Evolutionary conservation across 2,797 vertebrate genomes (phyloP), one percentile per base, ranked within the genome.

Genomic region (Gastrophryne carolinensis): DNA sequence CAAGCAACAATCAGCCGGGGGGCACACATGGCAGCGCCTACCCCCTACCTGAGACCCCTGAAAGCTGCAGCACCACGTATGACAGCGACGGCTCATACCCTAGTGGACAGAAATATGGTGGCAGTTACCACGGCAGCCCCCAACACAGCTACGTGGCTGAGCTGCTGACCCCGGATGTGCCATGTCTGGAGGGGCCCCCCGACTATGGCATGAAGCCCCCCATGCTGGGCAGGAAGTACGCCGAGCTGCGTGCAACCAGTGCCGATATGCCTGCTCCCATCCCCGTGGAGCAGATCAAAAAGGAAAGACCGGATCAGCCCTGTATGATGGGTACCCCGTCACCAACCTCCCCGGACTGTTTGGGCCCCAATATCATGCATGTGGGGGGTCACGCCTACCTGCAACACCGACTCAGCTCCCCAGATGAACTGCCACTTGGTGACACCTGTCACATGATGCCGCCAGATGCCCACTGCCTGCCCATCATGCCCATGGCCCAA

Each of bases 21-120:
- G 83, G 73, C 9, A 67, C 76, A 15, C 79, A 67, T 39, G 63
- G 83, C 10, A 81, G 82, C 39, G 85, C 89, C 0, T 96, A 95
- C 29, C 90, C 92, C 0, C 73, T 97, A 57, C 95, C 95, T 0
- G 94, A 95, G 79, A 96, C 95, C 0, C 95, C 95, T 0, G 93
- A 96, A 80, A 96, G 94, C 83, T 95, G 94, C 83, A 84, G 91
- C 75, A 91, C 90, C 0, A 84, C 84, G 23, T 86, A 89, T 3
- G 95, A 95, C 79, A 89, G 91, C 80, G 82, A 87, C 24, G 91
- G 94, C 52, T 87, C 80, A 30, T 86, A 52, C 49, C 84, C 32
- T 84, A 81, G 57, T 80, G 83, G 84, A 4, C 70, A 79, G 49
- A 88, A 84, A 0, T 93, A 84, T 19, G 41, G 73, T 49, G 34